These are phyloP conservation scores for Pseudomyrmex concolor DNA, from an alignment of 1,140 invertebrate species.

Conservation along the genomic window DNA sequence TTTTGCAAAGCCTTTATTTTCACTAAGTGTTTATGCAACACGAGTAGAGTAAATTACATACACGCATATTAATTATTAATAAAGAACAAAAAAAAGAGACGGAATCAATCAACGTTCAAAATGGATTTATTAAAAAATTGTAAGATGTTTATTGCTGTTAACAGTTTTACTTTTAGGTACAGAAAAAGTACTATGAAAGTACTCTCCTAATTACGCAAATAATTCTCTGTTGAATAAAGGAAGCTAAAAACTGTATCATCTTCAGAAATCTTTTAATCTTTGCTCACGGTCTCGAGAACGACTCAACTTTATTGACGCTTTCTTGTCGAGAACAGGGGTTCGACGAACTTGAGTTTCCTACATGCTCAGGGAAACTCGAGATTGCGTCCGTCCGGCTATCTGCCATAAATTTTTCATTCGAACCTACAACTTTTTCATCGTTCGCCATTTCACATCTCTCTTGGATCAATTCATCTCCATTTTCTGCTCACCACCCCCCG, in stretches of 20 bases:
- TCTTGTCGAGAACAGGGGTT: constrained; percentile 20
- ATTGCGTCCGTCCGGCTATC: constrained; percentile 34
- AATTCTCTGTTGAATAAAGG: background rate
- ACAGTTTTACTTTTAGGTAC: too few relatives aligned
- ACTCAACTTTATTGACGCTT: constrained; percentile 24
- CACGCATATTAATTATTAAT: too few relatives aligned
- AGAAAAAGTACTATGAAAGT: too few relatives aligned
- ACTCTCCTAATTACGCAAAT: too few relatives aligned
- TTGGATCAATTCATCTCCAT: constrained; percentile 16
- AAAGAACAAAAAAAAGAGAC: too few relatives aligned
- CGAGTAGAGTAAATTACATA: too few relatives aligned
- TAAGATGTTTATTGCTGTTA: too few relatives aligned
- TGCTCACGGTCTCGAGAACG: background rate
- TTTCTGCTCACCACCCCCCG: too few relatives aligned
- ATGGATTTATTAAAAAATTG: too few relatives aligned
- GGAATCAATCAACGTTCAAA: too few relatives aligned
- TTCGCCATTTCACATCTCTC: constrained; percentile 6
- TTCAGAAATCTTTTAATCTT: constrained; percentile 8
- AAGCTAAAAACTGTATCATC: constrained; percentile 18
- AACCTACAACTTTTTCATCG: constrained; percentile 13
- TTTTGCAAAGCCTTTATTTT: too few relatives aligned
- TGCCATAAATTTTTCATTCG: constrained; percentile 53
- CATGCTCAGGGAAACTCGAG: constrained; percentile 35
- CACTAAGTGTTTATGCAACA: too few relatives aligned
- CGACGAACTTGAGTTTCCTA: constrained; percentile 46